Base-by-base conservation (phyloP, 2,113 vertebrate species). In the Numida meleagris region DNA sequence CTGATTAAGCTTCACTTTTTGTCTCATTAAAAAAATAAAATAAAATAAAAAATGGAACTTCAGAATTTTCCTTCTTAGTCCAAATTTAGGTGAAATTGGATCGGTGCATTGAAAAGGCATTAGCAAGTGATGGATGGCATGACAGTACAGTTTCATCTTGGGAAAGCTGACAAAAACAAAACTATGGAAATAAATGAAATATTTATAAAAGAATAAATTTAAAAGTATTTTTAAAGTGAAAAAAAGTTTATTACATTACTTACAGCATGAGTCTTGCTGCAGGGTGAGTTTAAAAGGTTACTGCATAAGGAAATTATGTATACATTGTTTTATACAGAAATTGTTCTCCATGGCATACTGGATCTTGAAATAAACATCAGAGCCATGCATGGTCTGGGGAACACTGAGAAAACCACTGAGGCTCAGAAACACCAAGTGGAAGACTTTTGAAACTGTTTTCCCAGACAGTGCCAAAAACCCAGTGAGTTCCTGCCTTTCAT, bases 401-500 rank as follows among this genome's bases (percentile, higher is more conserved):
- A 38, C 6, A n/a, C 25, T 46, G 45, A 91, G 70, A 80, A 97
- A 94, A 33, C 38, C 48, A 50, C 31, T 51, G 38, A 78, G 70
- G 15, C 42, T 75, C 79, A 10, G 65, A 75, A 91, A 85, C 40
- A 91, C 29, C 29, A 65, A 67, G 46, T 73, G 61, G 21, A 80
- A 70, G 66, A 85, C 51, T 89, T 92, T 29, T 79, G 58, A 93
- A 82, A 23, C 8, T 43, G 19, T 72, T 94, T 82, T 93, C 45
- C 33, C 31, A 34, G 45, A 63, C 43, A 90, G 27, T 46, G 63
- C 38, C 74, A 88, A 87, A 90, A 53, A 2, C 5, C 59, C 57
- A 67, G 14, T 1, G 10, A 93, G 75, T 87, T 92, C 71, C 89
- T 94, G 88, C 72, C 88, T 89, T 95, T 92, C 59, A 62, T 81